These are phyloP conservation scores for Caerostris extrusa DNA, from an alignment of 1,140 invertebrate species.

Conservation along the genomic window DNA sequence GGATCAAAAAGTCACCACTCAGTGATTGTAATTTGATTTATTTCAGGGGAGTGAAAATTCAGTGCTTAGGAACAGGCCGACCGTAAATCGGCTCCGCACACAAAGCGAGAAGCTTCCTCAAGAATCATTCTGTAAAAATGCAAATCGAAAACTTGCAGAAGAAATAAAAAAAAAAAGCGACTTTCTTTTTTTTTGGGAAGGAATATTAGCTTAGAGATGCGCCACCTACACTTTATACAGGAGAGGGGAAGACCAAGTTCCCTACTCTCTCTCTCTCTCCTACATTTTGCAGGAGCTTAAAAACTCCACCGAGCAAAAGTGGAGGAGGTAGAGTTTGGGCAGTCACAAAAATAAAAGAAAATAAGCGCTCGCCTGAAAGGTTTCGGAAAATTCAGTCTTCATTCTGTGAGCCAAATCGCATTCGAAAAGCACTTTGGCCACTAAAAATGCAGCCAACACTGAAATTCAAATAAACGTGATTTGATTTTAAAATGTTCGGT, in stretches of 20 bases:
- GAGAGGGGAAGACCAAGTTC: background rate
- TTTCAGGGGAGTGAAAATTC: background rate
- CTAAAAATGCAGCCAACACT: constrained; percentile 70
- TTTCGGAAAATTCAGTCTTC: constrained; percentile 69
- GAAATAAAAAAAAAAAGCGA: background rate
- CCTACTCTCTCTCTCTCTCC: background rate
- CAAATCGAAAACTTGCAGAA: background rate
- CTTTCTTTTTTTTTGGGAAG: background rate
- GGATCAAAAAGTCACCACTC: background rate
- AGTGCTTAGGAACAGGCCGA: background rate
- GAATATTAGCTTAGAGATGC: background rate
- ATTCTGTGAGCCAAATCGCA: constrained; percentile 67
- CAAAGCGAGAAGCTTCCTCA: background rate
- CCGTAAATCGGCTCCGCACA: background rate
- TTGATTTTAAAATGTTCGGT: constrained; percentile 73
- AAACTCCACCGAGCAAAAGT: background rate
- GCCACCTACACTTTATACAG: background rate
- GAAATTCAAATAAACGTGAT: constrained; percentile 76
- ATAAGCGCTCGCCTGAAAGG: constrained; percentile 58
- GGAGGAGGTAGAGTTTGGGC: background rate
- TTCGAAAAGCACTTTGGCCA: constrained; percentile 72
- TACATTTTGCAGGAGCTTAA: constrained; percentile 57
- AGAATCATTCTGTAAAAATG: background rate
- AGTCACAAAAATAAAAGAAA: constrained; percentile 57
- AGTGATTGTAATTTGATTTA: constrained; percentile 1